phyloP scores from a whole-genome alignment of 2,888 invertebrate species.

The Venustoraphidia nigricollis region DNA sequence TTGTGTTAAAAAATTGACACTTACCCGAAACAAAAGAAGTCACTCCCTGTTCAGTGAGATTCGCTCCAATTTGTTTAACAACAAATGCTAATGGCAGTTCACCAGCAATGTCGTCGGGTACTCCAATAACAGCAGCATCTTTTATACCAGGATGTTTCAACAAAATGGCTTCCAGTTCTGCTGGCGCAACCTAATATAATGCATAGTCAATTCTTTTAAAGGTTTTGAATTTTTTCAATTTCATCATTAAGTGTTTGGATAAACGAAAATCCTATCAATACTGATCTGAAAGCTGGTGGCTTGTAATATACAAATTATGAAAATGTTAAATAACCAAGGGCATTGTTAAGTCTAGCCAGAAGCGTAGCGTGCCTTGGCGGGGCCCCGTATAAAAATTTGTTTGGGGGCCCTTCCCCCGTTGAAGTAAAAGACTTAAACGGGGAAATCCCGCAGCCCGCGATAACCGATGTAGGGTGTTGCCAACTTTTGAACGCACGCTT shows the following conservation, averaged over 20 bases:
- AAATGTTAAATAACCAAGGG: too few species aligned
- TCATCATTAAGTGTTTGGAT: background rate
- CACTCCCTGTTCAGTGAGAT: conserved; percentile 22
- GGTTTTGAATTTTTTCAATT: conserved; percentile 1
- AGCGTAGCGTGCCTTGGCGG: too few species aligned
- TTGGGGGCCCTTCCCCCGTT: too few species aligned
- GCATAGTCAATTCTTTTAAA: background rate
- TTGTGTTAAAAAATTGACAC: background rate
- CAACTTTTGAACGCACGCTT: too few species aligned
- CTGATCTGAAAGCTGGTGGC: too few species aligned
- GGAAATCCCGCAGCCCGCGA: too few species aligned
- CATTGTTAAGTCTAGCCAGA: too few species aligned
- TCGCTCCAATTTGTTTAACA: conserved; percentile 23
- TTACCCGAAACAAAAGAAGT: conserved; percentile 24
- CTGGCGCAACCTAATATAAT: conserved; percentile 23
- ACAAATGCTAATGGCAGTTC: conserved; percentile 34
- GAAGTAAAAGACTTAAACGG: too few species aligned
- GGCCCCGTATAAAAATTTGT: too few species aligned
- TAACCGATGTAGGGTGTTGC: too few species aligned
- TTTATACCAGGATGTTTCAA: conserved; percentile 34
- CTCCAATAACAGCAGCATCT: conserved; percentile 44
- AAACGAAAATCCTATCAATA: background rate
- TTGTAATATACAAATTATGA: too few species aligned
- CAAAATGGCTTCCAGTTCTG: conserved; percentile 44
- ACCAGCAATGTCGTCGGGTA: conserved; percentile 32